Base-by-base conservation (phyloP, 2,888 invertebrate genomes). In the Pachycephus smyrnensis region DNA sequence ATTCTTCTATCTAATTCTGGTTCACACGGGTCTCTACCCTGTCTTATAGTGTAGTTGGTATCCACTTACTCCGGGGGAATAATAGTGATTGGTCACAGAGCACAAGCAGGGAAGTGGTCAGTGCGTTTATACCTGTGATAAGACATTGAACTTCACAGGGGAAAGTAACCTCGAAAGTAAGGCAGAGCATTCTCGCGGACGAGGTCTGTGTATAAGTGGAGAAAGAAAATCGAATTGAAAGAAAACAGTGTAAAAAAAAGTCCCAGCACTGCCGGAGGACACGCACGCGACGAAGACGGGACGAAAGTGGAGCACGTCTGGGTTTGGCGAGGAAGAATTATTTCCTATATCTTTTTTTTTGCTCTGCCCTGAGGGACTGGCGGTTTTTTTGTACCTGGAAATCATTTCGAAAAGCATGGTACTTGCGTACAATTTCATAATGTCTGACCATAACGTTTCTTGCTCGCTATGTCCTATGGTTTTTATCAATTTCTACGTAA, bases 101-200 rank as follows among this genome's bases (percentile, higher is more conserved):
- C 23, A 23, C 23, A 55, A 55, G 55, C 23, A 15, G 55, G 55
- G 55, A 55, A 23, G 71, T 31, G 71, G 71, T 31, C 71, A 71
- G 71, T 31, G 12, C 32, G 31, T 12, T 33, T 31, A 31, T 33
- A 9, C 12, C 31, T 71, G 31, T 33, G 71, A 33, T 32, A 23
- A 74, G 37, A 33, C 74, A 36, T 74, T 36, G 74, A 74, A 74
- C 74, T 33, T 32, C 36, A 30, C 74, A 77, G 80, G 82, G 81
- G 82, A 82, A 82, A 83, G 82, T 82, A 81, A 81, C 81, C 80
- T 82, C 81, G 83, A 83, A 83, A 83, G 81, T 81, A 82, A 80
- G 81, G 80, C 82, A 80, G 80, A 81, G 55, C 81, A 33, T 33
- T 71, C 32, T 12, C 31, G 71, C 31, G 4, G 31, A 33, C 31